Base-by-base conservation (phyloP, 2,888 invertebrate species). In the Pelosia muscerda region DNA sequence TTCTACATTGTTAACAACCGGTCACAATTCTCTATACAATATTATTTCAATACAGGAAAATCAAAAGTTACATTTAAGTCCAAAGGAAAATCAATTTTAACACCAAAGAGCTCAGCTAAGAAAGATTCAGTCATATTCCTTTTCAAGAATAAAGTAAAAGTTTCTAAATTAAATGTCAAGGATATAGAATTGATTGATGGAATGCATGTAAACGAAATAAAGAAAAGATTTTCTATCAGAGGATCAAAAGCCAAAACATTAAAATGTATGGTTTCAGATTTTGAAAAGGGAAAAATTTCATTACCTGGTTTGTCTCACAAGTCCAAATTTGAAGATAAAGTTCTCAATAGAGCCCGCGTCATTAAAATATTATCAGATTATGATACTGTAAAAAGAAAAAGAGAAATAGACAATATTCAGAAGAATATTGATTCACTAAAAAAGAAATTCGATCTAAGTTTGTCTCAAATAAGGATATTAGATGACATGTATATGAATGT, bases 131-230 rank as follows among this genome's bases (percentile, higher is more conserved):
- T 77, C 55, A 19, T 6, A 26, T 81, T 79, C 31, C 60, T 86
- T n/a, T 84, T 81, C 71, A 81, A 68, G 65, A 87, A 82, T 54
- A 78, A 75, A 65, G 66, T 76, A 15, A 74, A 76, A 19, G 59
- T 73, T 26, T 79, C 81, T 8, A 81, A 83, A 72, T 62, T 83
- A 63, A 74, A 76, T 66, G 62, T 76, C 0, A 78, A 79, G 71
- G 81, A 84, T 69, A 74, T 85, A 63, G 76, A 84, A 68, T 54
- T 84, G 49, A 72, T 85, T 5, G 75, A 83, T n/a, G 83, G 81
- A 5, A 55, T 77, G 28, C 66, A 72, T 38, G 69, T 69, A 38
- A 56, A 61, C 2, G 78, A 84, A 58, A 69, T 87, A 38, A 81
- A 73, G 68, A 81, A 76, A 26, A 78, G 75, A 25, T 84, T 74